Evolutionary conservation across 2,113 vertebrate genomes (phyloP).

Genomic region (Rallus limicola): DNA sequence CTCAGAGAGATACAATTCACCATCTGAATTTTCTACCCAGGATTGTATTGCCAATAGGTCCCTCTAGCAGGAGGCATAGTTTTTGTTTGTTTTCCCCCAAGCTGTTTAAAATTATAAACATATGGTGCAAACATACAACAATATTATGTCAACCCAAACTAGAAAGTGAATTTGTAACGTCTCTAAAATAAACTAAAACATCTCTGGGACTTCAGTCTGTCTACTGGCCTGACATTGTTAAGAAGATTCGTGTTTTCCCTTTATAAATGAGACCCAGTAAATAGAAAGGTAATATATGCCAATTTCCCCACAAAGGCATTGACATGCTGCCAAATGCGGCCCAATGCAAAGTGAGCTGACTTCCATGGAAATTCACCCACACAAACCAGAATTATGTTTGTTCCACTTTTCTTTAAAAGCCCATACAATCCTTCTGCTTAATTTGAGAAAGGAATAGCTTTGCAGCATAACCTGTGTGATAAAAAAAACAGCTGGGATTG

Average conservation of each 20-base stretch:
- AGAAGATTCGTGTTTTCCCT: background rate
- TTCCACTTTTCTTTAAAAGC: background rate
- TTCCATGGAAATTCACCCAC: slow-evolving; percentile 31
- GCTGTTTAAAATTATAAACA: slow-evolving; percentile 47
- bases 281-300: background rate
- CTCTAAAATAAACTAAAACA: slow-evolving; percentile 5
- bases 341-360: background rate
- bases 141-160: slow-evolving; percentile 40
- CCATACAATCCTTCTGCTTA: slow-evolving; percentile 7
- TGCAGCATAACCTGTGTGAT: background rate
- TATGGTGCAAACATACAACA: slow-evolving; percentile 44
- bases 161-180: slow-evolving; percentile 6
- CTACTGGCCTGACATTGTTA: background rate
- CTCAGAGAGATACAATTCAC: background rate
- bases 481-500: background rate
- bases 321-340: background rate
- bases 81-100: slow-evolving; percentile 49
- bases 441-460: slow-evolving; percentile 27
- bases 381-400: slow-evolving; percentile 16
- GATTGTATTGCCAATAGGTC: slow-evolving; percentile 11
- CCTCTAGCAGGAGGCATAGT: background rate
- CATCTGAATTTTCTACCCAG: slow-evolving; percentile 25
- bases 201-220: background rate
- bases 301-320: background rate
- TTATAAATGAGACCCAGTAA: background rate